Conservation (phyloP, 2,113 vertebrate genomes). For the Tyrannus savana region DNA sequence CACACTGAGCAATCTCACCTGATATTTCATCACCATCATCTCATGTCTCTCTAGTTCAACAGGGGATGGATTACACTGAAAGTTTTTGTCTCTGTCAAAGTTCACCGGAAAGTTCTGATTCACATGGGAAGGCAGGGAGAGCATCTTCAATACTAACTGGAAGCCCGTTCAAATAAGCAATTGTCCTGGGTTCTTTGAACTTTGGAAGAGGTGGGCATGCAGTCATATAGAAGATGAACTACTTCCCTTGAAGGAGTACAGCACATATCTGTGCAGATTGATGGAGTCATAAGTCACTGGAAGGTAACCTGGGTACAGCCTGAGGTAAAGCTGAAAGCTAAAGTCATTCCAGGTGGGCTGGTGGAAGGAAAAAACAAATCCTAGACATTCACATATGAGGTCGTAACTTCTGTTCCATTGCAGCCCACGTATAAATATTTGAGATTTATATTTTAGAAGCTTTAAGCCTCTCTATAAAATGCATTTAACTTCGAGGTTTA, state of each 20-base stretch:
- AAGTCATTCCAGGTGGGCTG: slow-evolving; percentile 62
- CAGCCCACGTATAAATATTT: slow-evolving; percentile 56
- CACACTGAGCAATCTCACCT: slow-evolving; percentile 28
- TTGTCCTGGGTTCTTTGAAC: slow-evolving; percentile 39
- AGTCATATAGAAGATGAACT: slow-evolving; percentile 63
- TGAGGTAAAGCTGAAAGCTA: slow-evolving; percentile 60
- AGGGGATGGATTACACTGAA: not conserved
- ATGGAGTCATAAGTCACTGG: slow-evolving; percentile 61
- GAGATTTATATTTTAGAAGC: slow-evolving; percentile 60
- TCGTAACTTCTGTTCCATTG: slow-evolving; percentile 42
- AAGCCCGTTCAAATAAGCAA: not conserved
- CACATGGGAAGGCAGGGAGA: not conserved
- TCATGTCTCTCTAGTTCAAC: not conserved
- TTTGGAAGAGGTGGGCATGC: slow-evolving; percentile 39
- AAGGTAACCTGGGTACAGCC: slow-evolving; percentile 33
- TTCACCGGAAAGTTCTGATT: not conserved
- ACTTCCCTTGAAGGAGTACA: slow-evolving; percentile 44
- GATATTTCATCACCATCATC: slow-evolving; percentile 31
- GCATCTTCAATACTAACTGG: not conserved
- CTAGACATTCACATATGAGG: slow-evolving; percentile 39
- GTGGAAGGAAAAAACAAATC: slow-evolving; percentile 23
- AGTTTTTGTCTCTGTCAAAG: slow-evolving; percentile 2
- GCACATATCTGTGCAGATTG: slow-evolving; percentile 48
- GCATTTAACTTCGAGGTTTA: slow-evolving; percentile 48
- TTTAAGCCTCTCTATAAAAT: slow-evolving; percentile 35